These are phyloP conservation scores for Synergus gifuensis DNA, from an alignment of 2,888 invertebrate genomes.

Conservation along the genomic window DNA sequence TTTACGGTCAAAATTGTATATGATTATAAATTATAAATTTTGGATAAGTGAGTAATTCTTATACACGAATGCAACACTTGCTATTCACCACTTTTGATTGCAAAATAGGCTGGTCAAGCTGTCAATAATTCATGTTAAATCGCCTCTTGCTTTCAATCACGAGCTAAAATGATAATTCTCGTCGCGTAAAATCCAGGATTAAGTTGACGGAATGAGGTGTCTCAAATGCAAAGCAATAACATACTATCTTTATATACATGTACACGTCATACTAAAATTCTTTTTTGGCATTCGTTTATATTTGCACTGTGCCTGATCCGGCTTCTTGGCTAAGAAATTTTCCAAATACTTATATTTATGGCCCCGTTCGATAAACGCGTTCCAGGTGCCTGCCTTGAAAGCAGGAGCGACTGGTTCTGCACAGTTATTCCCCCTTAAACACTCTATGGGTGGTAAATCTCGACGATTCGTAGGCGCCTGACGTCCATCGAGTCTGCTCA, in stretches of 20 bases:
- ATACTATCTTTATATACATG: conserved; percentile 29
- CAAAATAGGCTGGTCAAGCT: background rate
- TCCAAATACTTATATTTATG: conserved; percentile 41
- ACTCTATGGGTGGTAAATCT: conserved; percentile 40
- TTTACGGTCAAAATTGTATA: background rate
- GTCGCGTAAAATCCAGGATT: conserved; percentile 15
- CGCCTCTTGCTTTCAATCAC: conserved; percentile 27
- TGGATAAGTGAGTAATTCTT: too few relatives aligned
- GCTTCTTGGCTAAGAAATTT: conserved; percentile 36
- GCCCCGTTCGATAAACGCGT: conserved; percentile 39
- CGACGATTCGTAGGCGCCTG: conserved; percentile 12
- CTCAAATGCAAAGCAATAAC: conserved; percentile 16
- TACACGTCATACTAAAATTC: background rate
- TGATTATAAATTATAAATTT: too few relatives aligned
- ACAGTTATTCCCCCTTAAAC: conserved; percentile 32
- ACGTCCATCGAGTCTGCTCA: background rate
- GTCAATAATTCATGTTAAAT: conserved; percentile 38
- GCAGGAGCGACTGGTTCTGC: conserved; percentile 34
- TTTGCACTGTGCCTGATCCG: conserved; percentile 19
- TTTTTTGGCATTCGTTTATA: conserved; percentile 10
- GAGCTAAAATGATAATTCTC: conserved; percentile 29
- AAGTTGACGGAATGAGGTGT: conserved; percentile 38
- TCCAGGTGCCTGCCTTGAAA: conserved; percentile 31
- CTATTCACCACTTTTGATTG: background rate
- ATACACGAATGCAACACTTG: background rate